Evolutionary conservation across 2,797 vertebrate genomes (phyloP).

Genomic region (Poecilia wingei): DNA sequence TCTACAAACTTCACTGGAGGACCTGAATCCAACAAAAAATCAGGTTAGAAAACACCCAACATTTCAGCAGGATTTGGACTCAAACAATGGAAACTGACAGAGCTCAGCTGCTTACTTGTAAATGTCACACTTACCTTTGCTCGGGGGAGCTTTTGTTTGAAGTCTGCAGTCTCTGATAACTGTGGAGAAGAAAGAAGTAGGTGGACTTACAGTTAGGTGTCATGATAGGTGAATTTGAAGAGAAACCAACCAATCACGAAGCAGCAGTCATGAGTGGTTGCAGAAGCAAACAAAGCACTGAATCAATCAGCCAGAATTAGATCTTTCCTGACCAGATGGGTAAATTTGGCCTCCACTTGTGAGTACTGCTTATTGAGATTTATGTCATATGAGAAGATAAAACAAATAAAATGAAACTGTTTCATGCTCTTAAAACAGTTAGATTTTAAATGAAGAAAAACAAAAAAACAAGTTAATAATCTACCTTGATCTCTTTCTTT

Average conservation of each 20-base stretch:
- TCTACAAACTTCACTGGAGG: conserved; percentile 73
- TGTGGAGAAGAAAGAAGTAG: conserved; percentile 36
- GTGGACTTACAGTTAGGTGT: conserved; percentile 29
- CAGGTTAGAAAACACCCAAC: neutral
- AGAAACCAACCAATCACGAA: conserved; percentile 48
- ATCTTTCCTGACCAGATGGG: neutral
- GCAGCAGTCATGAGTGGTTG: conserved; percentile 50
- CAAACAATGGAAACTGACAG: neutral
- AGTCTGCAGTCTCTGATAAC: conserved; percentile 13
- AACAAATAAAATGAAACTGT: neutral
- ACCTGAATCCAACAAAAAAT: conserved; percentile 35
- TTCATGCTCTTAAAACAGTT: neutral
- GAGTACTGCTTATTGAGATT: neutral
- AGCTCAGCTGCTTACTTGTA: neutral
- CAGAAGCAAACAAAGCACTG: conserved; percentile 11
- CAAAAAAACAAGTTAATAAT: neutral
- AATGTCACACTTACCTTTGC: conserved; percentile 46
- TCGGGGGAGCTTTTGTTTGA: conserved; percentile 31
- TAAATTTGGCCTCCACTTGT: neutral
- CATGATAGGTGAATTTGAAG: conserved; percentile 23
- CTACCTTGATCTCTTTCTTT: conserved; percentile 47
- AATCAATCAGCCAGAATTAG: neutral
- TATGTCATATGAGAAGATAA: neutral
- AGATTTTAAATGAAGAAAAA: neutral
- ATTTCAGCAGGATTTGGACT: neutral